Base-by-base conservation (phyloP, 2,888 invertebrate genomes). In the Microctonus brassicae region DNA sequence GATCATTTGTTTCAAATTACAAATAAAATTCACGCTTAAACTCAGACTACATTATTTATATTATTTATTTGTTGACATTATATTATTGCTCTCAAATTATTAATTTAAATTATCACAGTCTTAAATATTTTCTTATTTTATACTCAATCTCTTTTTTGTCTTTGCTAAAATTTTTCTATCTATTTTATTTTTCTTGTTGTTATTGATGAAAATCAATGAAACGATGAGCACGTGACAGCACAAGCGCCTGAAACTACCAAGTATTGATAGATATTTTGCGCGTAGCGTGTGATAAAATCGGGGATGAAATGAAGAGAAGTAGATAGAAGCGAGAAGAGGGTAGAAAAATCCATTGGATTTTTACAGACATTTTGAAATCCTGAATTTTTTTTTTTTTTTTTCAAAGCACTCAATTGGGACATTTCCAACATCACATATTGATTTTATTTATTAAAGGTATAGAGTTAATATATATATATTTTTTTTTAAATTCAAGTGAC, bases 141-240 rank as follows among this genome's bases (percentile, higher is more conserved):
- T 17, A n/a, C 39, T 5, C n/a, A 2, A 9, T 39, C n/a, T 3
- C 39, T 39, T 5, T 13, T 29, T 3, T 29, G 29, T 29, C 29
- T 7, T 5, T 29, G 7, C 29, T 29, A 29, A n/a, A n/a, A n/a
- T n/a, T n/a, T n/a, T n/a, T n/a, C n/a, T n/a, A n/a, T n/a, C n/a
- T n/a, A n/a, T 11, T 36, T 11, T 36, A 39, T 39, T 13, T 39
- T n/a, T 39, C 39, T 39, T 39, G 39, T 39, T 33, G 33, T 11
- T 36, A 33, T 6, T 29, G 34, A 22, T 71, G 69, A 71, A 69
- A 33, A 70, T 69, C 75, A 62, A 74, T 69, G 22, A 57, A 24
- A 20, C 5, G 22, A 1, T 7, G 24, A 13, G 24, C 57, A 24
- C 60, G 58, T 57, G 53, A 20, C 42, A 24, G 33, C 29, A 33